A percentile compares a stretch with the other conserved stretches of the same genome.
These are phyloP conservation scores for Papilio polyxenes DNA, from an alignment of 1,140 invertebrate genomes.

Conservation along the genomic window DNA sequence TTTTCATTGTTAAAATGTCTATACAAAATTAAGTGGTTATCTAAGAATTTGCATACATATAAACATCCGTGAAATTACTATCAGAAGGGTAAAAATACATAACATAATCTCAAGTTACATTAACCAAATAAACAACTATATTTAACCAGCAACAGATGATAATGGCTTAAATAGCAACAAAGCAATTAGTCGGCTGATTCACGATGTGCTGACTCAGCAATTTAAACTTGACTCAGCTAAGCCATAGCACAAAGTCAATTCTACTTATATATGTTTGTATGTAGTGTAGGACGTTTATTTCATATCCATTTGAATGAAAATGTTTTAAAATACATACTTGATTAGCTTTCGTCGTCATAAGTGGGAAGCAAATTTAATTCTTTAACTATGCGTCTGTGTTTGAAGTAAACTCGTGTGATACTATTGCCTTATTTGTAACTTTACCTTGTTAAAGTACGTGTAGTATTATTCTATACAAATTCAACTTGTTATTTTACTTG, in stretches of 20 bases:
- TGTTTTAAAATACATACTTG: too few species aligned
- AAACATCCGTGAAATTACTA: background rate
- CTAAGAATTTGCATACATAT: background rate
- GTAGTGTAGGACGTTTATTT: background rate
- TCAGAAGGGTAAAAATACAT: background rate
- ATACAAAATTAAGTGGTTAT: background rate
- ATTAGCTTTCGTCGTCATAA: too few species aligned
- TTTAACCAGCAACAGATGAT: background rate
- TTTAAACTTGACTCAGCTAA: background rate
- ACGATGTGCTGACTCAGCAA: background rate
- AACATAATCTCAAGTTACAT: background rate
- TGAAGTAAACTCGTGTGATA: too few species aligned
- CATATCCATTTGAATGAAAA: background rate
- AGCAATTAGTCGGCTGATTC: conserved; percentile 16
- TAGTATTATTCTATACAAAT: too few species aligned
- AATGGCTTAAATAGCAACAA: background rate
- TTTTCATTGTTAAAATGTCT: too few species aligned
- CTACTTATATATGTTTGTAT: background rate
- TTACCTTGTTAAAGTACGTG: too few species aligned
- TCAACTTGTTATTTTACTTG: too few species aligned
- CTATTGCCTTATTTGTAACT: too few species aligned
- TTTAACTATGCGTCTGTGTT: too few species aligned
- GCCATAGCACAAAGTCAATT: background rate
- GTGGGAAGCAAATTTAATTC: too few species aligned
- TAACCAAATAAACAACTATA: background rate